A percentile compares a stretch with the other conserved stretches of the same genome.
Evolutionary conservation across 2,797 vertebrate species (phyloP).

Genomic region (Calcarius lapponicus): DNA sequence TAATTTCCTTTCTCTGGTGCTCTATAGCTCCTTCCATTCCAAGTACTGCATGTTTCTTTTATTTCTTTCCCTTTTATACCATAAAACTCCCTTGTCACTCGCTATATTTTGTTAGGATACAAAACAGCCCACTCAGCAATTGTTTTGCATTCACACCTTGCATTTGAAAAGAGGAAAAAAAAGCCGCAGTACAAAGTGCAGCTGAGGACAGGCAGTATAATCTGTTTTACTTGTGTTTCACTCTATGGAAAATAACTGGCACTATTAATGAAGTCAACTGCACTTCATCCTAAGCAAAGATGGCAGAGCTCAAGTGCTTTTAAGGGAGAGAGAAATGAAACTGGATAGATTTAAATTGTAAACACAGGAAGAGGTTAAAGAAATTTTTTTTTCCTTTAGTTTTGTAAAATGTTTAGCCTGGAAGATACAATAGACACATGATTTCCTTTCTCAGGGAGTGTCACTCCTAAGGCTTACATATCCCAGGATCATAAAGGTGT

Average conservation of each 20-base stretch:
- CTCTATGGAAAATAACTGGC: slow-evolving; percentile 51
- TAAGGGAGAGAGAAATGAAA: not conserved
- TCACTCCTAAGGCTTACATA: not conserved
- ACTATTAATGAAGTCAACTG: slow-evolving; percentile 37
- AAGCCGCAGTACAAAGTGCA: slow-evolving; percentile 25
- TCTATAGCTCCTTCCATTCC: not conserved
- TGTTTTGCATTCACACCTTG: slow-evolving; percentile 56
- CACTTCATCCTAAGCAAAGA: slow-evolving; percentile 43
- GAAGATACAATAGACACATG: not conserved
- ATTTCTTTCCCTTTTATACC: slow-evolving; percentile 58
- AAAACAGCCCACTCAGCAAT: slow-evolving; percentile 51
- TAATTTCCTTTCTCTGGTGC: not conserved
- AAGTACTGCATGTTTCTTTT: slow-evolving; percentile 20
- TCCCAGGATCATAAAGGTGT: not conserved
- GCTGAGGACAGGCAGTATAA: slow-evolving; percentile 50
- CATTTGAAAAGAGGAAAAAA: not conserved
- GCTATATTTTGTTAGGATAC: slow-evolving; percentile 53
- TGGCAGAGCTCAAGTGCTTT: not conserved
- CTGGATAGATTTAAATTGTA: not conserved
- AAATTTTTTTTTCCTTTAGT: not conserved
- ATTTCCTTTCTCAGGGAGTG: not conserved
- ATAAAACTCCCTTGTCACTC: slow-evolving; percentile 23
- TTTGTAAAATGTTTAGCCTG: not conserved
- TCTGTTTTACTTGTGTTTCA: slow-evolving; percentile 30
- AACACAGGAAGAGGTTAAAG: not conserved